Evolutionary conservation across 2,797 vertebrate genomes (phyloP).

Genomic region (Myiothlypis coronata): DNA sequence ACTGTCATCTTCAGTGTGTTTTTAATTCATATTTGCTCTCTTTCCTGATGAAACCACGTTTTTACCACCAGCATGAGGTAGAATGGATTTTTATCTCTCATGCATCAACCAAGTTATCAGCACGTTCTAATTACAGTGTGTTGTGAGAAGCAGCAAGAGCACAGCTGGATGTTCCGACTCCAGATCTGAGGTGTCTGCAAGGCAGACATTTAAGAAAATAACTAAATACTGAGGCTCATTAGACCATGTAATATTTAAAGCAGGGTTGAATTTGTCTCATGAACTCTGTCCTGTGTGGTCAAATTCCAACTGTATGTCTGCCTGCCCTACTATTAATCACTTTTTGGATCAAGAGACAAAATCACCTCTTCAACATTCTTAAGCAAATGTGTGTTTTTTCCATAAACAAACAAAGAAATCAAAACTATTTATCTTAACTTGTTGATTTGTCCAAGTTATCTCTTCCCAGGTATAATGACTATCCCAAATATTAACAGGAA

Average conservation of each 20-base stretch:
- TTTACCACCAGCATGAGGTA: constrained; percentile 49
- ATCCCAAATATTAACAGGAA: constrained; percentile 1
- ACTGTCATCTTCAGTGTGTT: background rate
- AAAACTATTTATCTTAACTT: constrained; percentile 48
- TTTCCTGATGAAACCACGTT: constrained; percentile 43
- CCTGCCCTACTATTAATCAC: constrained; percentile 49
- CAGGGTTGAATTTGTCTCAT: constrained; percentile 31
- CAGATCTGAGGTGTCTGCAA: constrained; percentile 38
- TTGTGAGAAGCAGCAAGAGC: constrained; percentile 55
- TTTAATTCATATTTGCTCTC: constrained; percentile 39
- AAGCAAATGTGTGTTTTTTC: constrained; percentile 31
- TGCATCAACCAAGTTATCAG: constrained; percentile 57
- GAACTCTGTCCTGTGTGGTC: constrained; percentile 53
- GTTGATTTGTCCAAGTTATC: constrained; percentile 49
- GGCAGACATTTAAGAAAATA: constrained; percentile 49
- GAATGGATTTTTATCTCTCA: constrained; percentile 59
- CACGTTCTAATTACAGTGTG: constrained; percentile 56
- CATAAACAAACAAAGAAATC: constrained; percentile 50
- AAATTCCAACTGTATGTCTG: constrained; percentile 57
- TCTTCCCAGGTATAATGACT: constrained; percentile 26
- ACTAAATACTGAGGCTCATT: constrained; percentile 28
- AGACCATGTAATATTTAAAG: constrained; percentile 52
- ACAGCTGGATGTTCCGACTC: constrained; percentile 58
- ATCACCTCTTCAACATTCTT: constrained; percentile 64
- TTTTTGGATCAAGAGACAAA: constrained; percentile 52